phyloP scores from a whole-genome alignment of 2,888 invertebrate genomes.

The Rotaria macrura region DNA sequence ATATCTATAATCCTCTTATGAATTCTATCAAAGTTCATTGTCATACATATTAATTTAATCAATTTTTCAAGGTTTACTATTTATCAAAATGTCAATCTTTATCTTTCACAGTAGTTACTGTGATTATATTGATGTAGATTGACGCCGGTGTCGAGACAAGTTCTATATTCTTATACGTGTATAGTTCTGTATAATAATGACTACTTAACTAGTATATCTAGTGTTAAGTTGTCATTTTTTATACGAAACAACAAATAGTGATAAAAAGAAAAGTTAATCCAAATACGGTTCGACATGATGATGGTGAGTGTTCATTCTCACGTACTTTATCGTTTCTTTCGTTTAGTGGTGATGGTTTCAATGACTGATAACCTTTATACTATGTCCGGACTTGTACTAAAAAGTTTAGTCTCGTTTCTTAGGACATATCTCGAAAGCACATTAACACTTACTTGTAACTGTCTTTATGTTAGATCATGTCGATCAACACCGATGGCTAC shows the following conservation, averaged over 20 bases:
- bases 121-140: not conserved
- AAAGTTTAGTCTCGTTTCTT: not conserved
- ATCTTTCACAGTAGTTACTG: not conserved
- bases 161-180: no score
- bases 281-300: not conserved
- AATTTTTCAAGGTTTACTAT: not conserved
- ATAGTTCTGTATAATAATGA: no score
- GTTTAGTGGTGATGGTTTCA: not conserved
- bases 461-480: not conserved
- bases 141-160: constrained; percentile 1
- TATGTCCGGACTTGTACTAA: not conserved
- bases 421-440: not conserved
- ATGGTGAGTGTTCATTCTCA: not conserved
- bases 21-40: not conserved
- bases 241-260: no score
- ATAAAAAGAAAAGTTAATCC: not conserved
- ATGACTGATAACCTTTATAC: not conserved
- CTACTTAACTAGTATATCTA: no score
- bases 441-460: not conserved
- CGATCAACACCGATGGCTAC: not conserved
- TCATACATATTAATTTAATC: not conserved
- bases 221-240: no score
- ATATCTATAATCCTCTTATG: not conserved
- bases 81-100: not conserved
- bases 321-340: not conserved